Percentiles rank a stretch among this genome's conserved stretches.
These are phyloP conservation scores for Acrocephalus arundinaceus DNA, from an alignment of 2,113 vertebrate genomes.

Conservation along the genomic window DNA sequence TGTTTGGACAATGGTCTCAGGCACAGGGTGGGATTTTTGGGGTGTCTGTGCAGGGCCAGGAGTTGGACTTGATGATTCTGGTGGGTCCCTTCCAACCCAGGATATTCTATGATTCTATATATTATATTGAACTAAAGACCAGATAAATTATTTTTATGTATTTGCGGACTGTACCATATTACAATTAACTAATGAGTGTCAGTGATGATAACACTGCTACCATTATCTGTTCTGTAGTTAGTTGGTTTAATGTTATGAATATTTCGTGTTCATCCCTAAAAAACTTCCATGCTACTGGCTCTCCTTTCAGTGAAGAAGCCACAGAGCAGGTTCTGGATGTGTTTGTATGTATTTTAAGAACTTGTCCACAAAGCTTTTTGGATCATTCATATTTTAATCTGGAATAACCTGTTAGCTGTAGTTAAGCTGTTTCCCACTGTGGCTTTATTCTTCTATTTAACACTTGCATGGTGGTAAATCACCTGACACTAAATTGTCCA, in stretches of 20 bases:
- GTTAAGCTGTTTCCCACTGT: not conserved
- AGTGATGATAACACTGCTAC: too few species aligned
- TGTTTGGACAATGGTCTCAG: not conserved
- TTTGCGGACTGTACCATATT: not conserved
- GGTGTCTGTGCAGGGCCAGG: not conserved
- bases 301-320: not conserved
- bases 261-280: not conserved
- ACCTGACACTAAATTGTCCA: not conserved
- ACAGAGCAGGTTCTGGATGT: not conserved
- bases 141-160: not conserved
- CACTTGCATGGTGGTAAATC: not conserved
- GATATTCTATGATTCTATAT: too few species aligned
- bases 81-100: too few species aligned
- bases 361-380: not conserved
- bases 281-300: not conserved
- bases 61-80: not conserved
- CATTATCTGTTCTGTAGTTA: not conserved
- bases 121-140: not conserved
- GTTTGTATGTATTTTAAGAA: not conserved
- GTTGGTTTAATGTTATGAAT: not conserved
- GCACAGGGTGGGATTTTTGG: not conserved
- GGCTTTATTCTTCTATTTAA: not conserved
- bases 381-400: not conserved
- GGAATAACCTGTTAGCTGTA: not conserved
- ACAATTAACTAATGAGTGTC: not conserved